These are phyloP conservation scores for Dryas iulia DNA, from an alignment of 1,140 invertebrate species.

Conservation along the genomic window DNA sequence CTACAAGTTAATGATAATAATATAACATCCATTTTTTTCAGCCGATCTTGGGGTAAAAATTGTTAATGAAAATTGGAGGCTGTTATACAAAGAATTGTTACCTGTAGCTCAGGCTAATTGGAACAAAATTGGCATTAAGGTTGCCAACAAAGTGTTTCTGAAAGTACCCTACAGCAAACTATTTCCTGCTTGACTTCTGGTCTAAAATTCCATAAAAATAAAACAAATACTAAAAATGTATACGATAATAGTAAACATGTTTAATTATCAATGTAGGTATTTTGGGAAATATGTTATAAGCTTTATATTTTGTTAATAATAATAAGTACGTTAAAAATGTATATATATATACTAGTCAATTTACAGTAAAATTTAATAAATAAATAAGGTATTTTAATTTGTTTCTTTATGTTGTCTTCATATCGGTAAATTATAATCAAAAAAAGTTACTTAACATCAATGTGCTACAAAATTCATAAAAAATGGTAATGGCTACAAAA, in stretches of 20 bases:
- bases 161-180: constrained; percentile 71
- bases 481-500: no score
- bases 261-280: background rate
- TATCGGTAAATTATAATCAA: no score
- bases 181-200: constrained; percentile 44
- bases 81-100: constrained; percentile 79
- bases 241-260: background rate
- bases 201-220: background rate
- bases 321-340: background rate
- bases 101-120: constrained; percentile 78
- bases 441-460: no score
- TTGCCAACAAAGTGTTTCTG: constrained; percentile 71
- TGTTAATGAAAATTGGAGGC: constrained; percentile 82
- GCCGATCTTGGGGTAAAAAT: constrained; percentile 77
- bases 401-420: no score
- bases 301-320: background rate
- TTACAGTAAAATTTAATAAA: background rate
- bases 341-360: background rate
- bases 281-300: background rate
- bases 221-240: background rate
- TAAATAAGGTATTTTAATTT: background rate
- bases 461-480: no score
- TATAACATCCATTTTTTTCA: constrained; percentile 53
- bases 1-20: background rate
- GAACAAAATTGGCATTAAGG: constrained; percentile 69